These are phyloP conservation scores for Zeus faber DNA, from an alignment of 2,113 vertebrate genomes.

Conservation along the genomic window DNA sequence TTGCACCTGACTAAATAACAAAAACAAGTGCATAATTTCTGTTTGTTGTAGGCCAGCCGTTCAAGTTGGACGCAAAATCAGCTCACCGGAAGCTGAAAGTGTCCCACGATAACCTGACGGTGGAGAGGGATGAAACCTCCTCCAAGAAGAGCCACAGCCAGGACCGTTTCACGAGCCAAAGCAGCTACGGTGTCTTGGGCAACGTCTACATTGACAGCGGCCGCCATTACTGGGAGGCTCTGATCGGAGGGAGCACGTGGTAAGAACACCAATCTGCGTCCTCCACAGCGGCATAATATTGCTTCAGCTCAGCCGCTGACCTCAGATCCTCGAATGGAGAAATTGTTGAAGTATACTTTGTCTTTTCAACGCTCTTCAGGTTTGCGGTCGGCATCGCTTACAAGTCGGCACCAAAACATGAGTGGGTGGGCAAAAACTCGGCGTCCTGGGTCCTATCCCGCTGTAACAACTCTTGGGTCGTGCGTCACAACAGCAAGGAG, in stretches of 20 bases:
- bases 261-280: slow-evolving; percentile 56
- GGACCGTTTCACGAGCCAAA: slow-evolving; percentile 92
- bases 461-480: slow-evolving; percentile 93
- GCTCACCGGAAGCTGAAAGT: slow-evolving; percentile 94
- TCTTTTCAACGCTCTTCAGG: slow-evolving; percentile 74
- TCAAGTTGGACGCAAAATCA: slow-evolving; percentile 95
- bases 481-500: slow-evolving; percentile 94
- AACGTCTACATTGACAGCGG: slow-evolving; percentile 98
- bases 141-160: slow-evolving; percentile 96
- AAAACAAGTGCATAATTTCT: not conserved
- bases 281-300: not conserved
- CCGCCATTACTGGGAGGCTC: slow-evolving; percentile 96
- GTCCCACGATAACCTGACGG: slow-evolving; percentile 94
- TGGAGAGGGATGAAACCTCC: slow-evolving; percentile 92
- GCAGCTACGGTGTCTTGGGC: slow-evolving; percentile 91
- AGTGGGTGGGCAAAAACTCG: slow-evolving; percentile 96
- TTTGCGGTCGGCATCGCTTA: slow-evolving; percentile 96
- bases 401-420: slow-evolving; percentile 93
- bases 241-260: slow-evolving; percentile 97
- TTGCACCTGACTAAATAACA: not conserved
- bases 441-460: slow-evolving; percentile 94
- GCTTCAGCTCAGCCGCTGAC: too few relatives aligned
- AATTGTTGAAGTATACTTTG: too few relatives aligned
- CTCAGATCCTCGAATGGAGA: too few relatives aligned
- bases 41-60: slow-evolving; percentile 86